Conservation (phyloP, 2,888 invertebrate genomes). For the Hipparchia semele region DNA sequence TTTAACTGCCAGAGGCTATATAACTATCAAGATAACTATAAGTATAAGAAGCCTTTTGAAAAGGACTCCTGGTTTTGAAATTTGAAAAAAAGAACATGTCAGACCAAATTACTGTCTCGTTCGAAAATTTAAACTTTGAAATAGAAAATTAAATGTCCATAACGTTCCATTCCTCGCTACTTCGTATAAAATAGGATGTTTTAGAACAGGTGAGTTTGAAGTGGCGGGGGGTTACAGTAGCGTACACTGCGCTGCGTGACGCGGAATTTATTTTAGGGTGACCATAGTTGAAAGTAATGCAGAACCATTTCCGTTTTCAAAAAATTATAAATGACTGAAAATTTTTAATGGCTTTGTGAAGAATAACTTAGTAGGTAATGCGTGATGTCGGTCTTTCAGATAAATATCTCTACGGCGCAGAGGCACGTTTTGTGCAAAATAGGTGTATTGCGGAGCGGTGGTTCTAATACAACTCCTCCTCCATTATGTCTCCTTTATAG, state of each 20-base stretch:
- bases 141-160: slow-evolving; percentile 47
- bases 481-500: too few species aligned
- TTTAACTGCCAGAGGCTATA: too few species aligned
- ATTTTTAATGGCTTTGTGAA: too few species aligned
- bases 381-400: too few species aligned
- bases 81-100: slow-evolving; percentile 39
- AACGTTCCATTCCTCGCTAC: slow-evolving; percentile 54
- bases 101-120: slow-evolving; percentile 36
- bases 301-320: neutral
- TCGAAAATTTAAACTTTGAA: slow-evolving; percentile 49
- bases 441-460: too few species aligned
- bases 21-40: too few species aligned
- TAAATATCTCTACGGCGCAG: too few species aligned
- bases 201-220: slow-evolving; percentile 59
- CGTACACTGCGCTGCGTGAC: slow-evolving; percentile 69
- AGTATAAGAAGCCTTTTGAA: neutral
- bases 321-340: too few species aligned
- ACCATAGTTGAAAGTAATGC: slow-evolving; percentile 10
- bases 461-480: too few species aligned
- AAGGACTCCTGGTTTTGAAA: slow-evolving; percentile 44
- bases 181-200: slow-evolving; percentile 43
- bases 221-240: slow-evolving; percentile 78
- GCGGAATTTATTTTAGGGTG: slow-evolving; percentile 50
- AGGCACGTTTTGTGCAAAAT: too few species aligned
- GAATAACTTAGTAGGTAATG: too few species aligned